Conservation (phyloP, 2,113 vertebrate genomes). For the Oreochromis niloticus region DNA sequence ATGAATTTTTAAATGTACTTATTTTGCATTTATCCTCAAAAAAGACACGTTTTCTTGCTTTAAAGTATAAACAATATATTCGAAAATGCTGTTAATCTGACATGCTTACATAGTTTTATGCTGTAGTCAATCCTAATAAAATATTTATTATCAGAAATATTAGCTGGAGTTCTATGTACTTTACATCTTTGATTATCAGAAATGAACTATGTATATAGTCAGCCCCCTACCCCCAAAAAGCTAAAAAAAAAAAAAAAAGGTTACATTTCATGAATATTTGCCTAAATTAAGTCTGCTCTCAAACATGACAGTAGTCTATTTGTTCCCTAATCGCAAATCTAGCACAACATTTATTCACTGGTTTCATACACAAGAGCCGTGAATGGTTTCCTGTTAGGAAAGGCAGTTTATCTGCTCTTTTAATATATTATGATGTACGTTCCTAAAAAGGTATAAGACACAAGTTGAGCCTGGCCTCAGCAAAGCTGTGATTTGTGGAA, state of each 20-base stretch:
- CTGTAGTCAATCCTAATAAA: neutral
- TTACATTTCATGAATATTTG: neutral
- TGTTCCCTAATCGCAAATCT: neutral
- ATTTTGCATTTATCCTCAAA: neutral
- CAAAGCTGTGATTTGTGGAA: neutral
- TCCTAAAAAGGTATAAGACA: neutral
- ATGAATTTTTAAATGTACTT: neutral
- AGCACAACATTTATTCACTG: neutral
- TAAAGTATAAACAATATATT: neutral
- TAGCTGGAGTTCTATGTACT: neutral
- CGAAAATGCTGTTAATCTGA: neutral
- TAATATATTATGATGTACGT: neutral
- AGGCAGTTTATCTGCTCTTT: neutral
- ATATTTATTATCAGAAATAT: neutral
- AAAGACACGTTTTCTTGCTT: rapidly evolving
- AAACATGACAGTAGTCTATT: neutral
- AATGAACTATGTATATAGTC: neutral
- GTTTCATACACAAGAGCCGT: neutral
- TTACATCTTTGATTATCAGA: neutral
- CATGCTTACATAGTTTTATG: neutral
- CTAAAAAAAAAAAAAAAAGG: neutral
- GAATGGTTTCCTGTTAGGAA: neutral
- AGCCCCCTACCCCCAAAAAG: rapidly evolving
- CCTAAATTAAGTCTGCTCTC: neutral
- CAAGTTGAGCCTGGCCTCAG: neutral